Conservation (phyloP, 2,797 vertebrate genomes). For the Chelidonichthys spinosus region DNA sequence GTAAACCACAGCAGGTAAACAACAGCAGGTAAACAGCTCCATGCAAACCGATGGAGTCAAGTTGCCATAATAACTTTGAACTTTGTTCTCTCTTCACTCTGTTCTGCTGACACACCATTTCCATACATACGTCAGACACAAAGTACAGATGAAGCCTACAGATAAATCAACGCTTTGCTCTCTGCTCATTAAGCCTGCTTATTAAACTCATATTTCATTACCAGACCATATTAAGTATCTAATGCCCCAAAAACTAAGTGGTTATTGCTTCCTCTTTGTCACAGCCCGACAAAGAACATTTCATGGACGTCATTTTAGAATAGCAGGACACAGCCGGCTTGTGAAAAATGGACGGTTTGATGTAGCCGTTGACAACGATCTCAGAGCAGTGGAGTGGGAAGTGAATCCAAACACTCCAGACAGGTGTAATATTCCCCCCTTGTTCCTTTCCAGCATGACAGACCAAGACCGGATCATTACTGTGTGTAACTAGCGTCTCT, state of each 20-base stretch:
- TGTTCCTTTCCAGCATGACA: constrained; percentile 22
- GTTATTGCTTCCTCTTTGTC: constrained; percentile 48
- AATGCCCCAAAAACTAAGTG: constrained; percentile 43
- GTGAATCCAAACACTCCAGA: constrained; percentile 8
- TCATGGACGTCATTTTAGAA: constrained; percentile 44
- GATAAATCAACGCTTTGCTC: constrained; percentile 9
- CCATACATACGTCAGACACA: constrained; percentile 17
- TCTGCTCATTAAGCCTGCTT: constrained; percentile 32
- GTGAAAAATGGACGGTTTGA: constrained; percentile 23
- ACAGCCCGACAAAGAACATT: constrained; percentile 36
- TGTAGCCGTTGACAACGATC: constrained; percentile 29
- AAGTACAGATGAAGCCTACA: constrained; percentile 7
- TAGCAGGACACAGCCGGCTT: constrained; percentile 5
- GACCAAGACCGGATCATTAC: constrained; percentile 8
- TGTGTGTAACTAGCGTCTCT: not conserved
- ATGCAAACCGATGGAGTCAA: constrained; percentile 68
- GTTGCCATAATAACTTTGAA: constrained; percentile 6
- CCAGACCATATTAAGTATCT: constrained; percentile 13
- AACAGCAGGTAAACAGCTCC: constrained; percentile 59
- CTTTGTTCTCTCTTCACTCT: constrained; percentile 30
- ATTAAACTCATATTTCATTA: constrained; percentile 65
- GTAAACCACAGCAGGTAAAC: constrained; percentile 64
- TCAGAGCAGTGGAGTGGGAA: constrained; percentile 27
- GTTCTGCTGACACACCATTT: constrained; percentile 17
- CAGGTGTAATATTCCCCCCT: constrained; percentile 22